Base-by-base conservation (phyloP, 2,113 vertebrate species). In the Plotosus lineatus region DNA sequence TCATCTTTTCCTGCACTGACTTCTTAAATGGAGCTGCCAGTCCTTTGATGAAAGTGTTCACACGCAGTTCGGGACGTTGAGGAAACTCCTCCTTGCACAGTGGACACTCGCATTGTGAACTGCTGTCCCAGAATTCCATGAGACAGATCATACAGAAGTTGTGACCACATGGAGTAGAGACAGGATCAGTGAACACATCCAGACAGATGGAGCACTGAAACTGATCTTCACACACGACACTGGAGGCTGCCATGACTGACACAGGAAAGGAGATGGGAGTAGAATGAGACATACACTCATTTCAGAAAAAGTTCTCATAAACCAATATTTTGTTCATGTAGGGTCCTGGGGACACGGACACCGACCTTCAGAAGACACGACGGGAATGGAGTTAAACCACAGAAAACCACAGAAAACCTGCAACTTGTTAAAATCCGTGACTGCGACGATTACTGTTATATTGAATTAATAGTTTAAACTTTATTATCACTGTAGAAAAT, bases 121-220 rank as follows among this genome's bases (percentile, higher is more conserved):
- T 76, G 74, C 36, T 69, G 19, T 69, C 23, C 66, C 66, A 69
- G 66, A 42, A 44, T n/a, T 56, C 65, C 44, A 15, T 46, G 66
- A 66, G 63, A 40, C 63, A 28, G 38, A 28, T 28, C 56, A 58
- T 58, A 58, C 56, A 58, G 56, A 14, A 78, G 76, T 78, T 78
- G 76, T 78, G 76, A 50, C 76, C 76, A 78, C 76, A 78, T 78
- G 76, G 58, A 65, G 76, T 78, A n/a, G 58, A 36, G 11, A 55
- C 51, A 23, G 51, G 51, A 55, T 55, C 51, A 15, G 26, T 58
- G 56, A 58, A 58, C 56, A 58, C 56, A 28, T 58, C 56, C 26
- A 58, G 56, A 58, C 56, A 58, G 56, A 58, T 58, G 56, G 56
- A 19, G 55, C 75, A 76, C 75, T 63, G 75, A 42, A 77, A 42